A percentile compares a stretch with the other conserved stretches of the same genome.
These are phyloP conservation scores for Caenorhabditis uteleia DNA, from an alignment of 2,888 invertebrate species.

Conservation along the genomic window DNA sequence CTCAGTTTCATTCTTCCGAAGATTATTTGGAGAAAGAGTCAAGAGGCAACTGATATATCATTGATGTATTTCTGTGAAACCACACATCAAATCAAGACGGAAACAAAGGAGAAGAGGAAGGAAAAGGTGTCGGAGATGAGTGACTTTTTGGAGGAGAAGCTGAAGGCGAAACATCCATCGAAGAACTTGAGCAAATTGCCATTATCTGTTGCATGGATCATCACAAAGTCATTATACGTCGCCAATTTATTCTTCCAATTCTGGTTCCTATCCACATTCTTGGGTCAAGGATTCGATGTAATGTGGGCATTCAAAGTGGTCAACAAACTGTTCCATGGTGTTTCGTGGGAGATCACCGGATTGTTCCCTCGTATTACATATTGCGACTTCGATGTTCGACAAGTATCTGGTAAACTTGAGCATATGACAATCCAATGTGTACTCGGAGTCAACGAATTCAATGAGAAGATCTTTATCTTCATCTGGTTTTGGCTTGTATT, in stretches of 20 bases:
- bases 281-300: conserved; percentile 52
- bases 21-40: conserved; percentile 18
- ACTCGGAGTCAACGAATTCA: conserved; percentile 45
- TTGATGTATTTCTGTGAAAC: conserved; percentile 26
- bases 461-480: conserved; percentile 60
- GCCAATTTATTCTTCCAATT: conserved; percentile 63
- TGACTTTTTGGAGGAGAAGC: conserved; percentile 4
- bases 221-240: conserved; percentile 41
- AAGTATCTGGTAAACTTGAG: conserved; percentile 11
- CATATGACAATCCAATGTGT: conserved; percentile 23
- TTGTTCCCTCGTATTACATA: conserved; percentile 32
- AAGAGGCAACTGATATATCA: conserved; percentile 15
- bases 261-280: conserved; percentile 60
- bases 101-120: conserved; percentile 1
- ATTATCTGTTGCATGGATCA: neutral
- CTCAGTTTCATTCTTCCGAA: conserved; percentile 29
- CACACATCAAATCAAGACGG: conserved; percentile 6
- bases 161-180: neutral
- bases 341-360: conserved; percentile 47
- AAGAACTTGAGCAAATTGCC: too few species aligned
- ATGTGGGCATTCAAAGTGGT: conserved; percentile 52
- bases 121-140: conserved; percentile 25
- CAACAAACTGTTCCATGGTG: conserved; percentile 7
- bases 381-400: conserved; percentile 21
- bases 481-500: conserved; percentile 71